Percentiles rank a stretch among this genome's conserved stretches.
Evolutionary conservation across 2,888 invertebrate genomes (phyloP).

Genomic region (Eupithecia subfuscata): DNA sequence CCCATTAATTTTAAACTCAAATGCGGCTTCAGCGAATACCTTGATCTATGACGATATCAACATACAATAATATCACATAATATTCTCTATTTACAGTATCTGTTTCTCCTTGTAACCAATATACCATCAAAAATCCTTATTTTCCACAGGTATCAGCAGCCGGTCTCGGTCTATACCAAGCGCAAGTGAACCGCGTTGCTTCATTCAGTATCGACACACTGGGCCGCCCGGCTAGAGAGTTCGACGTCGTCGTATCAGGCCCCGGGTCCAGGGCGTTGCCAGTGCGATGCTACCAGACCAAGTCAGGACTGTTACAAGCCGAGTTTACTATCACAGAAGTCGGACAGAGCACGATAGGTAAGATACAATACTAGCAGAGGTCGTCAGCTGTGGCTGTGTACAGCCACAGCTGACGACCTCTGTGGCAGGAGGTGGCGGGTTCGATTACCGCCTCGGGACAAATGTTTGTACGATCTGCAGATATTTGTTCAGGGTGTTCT

Average conservation of each 20-base stretch:
- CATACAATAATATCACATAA: no score
- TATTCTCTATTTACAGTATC: no score
- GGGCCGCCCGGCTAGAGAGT: constrained; percentile 92
- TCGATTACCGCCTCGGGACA: no score
- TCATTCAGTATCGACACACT: constrained; percentile 95
- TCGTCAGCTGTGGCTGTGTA: no score
- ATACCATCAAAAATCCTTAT: background rate
- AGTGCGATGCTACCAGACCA: constrained; percentile 97
- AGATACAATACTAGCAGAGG: constrained; percentile 37
- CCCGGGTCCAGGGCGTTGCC: constrained; percentile 92
- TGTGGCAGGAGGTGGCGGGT: no score
- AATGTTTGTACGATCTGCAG: no score
- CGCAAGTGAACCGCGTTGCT: constrained; percentile 91
- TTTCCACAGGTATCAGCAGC: constrained; percentile 86
- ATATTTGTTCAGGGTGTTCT: no score
- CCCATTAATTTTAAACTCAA: background rate
- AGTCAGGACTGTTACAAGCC: constrained; percentile 96
- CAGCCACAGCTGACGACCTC: no score
- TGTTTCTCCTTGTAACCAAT: background rate
- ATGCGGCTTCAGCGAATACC: no score
- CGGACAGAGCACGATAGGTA: constrained; percentile 87
- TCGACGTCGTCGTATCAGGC: constrained; percentile 95
- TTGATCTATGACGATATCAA: no score
- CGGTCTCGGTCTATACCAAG: constrained; percentile 93
- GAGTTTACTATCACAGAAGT: constrained; percentile 94